Evolutionary conservation across 2,888 invertebrate genomes (phyloP), one percentile per base, ranked within the genome.

Genomic region (Sisyra terminalis): DNA sequence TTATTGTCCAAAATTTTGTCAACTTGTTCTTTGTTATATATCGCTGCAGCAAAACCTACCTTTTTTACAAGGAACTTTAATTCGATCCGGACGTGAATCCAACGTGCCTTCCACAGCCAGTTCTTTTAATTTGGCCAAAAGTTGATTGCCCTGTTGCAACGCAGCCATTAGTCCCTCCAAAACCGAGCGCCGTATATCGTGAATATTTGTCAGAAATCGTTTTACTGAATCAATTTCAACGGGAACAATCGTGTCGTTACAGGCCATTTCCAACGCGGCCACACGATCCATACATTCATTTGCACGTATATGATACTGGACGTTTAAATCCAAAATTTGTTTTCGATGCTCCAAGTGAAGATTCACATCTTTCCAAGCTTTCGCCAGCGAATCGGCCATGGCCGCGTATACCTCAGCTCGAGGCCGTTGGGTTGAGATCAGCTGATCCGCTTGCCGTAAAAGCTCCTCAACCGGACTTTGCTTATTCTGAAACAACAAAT

Each of bases 381-480:
- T 66, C 44, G 75, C 75, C 39, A 81, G 57, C 4, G 78, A 78
- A 56, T 85, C 83, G 11, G 87, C 87, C 89, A 90, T 90, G 29
- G 88, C 87, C 44, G 81, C 78, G 59, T 88, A 85, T 18, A 89
- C 83, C 62, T 83, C 81, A 18, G 77, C 75, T 50, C 74, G 67
- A 30, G 83, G 81, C 55, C 76, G 74, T 56, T 84, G 81, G 18
- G 77, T 78, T 43, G 79, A 75, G 50, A 87, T 79, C 49, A 87
- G 66, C 54, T 80, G 78, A 60, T 90, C 89, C n/a, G 89, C 87
- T 62, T 86, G 81, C 42, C 78, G 72, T 46, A 88, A 73, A 46
- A 90, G 73, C 61, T 88, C 87, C 54, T 86, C 85, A 52, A 89
- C 86, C 43, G 89, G 87, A 56, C 82, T 84, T 58, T 88, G 86